A percentile compares a stretch with the other conserved stretches of the same genome.
phyloP scores from a whole-genome alignment of 2,888 invertebrate genomes.

The Poecilobothrus nobilitatus region DNA sequence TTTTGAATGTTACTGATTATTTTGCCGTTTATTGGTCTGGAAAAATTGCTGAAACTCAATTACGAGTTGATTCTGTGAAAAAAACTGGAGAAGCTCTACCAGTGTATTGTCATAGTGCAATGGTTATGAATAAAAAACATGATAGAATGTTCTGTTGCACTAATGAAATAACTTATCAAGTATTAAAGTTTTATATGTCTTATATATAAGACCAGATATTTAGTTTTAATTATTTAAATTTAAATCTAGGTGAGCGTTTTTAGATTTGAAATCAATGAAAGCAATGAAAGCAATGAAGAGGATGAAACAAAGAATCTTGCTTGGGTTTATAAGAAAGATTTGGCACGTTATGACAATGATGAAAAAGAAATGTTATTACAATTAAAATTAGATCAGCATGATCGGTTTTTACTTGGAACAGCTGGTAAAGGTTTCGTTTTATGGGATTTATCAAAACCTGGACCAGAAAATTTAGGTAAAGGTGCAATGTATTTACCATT shows the following conservation, averaged over 20 bases:
- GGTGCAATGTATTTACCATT: constrained; percentile 60
- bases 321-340: constrained; percentile 56
- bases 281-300: constrained; percentile 27
- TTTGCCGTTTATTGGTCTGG: constrained; percentile 74
- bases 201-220: too few species aligned
- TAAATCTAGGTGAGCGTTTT: constrained; percentile 30
- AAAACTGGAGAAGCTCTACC: constrained; percentile 27
- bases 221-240: not conserved
- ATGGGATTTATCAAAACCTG: constrained; percentile 61
- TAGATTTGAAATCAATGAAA: constrained; percentile 30
- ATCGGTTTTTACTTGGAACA: constrained; percentile 71
- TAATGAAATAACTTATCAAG: constrained; percentile 54
- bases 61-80: constrained; percentile 57
- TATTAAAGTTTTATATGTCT: constrained; percentile 29
- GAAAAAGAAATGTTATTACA: constrained; percentile 69
- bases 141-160: constrained; percentile 62
- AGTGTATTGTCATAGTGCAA: constrained; percentile 45
- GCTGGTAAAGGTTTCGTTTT: constrained; percentile 76
- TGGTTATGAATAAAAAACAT: constrained; percentile 60
- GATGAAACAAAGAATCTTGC: constrained; percentile 24
- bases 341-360: constrained; percentile 61
- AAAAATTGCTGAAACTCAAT: constrained; percentile 63
- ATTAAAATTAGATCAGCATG: constrained; percentile 72
- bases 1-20: constrained; percentile 58
- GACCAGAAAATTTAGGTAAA: constrained; percentile 38